Evolutionary conservation across 2,888 invertebrate genomes (phyloP).

Genomic region (Sinodicranocentrus sp.): DNA sequence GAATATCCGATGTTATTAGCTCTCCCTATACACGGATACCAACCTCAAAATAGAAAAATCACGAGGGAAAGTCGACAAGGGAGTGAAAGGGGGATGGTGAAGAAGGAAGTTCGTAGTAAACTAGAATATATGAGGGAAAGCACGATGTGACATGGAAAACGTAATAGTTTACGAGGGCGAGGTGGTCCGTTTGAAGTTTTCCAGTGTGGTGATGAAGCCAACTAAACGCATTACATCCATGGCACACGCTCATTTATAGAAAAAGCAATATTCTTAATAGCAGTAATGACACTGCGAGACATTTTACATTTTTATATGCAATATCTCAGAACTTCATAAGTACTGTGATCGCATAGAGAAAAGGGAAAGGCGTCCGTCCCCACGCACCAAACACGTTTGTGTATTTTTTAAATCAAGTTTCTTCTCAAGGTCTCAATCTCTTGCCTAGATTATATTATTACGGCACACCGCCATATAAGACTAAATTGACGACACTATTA

Average conservation of each 20-base stretch:
- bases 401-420: too few species aligned
- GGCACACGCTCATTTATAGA: not conserved
- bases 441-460: too few species aligned
- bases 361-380: too few species aligned
- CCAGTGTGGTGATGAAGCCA: constrained; percentile 19
- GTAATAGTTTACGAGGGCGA: constrained; percentile 26
- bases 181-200: constrained; percentile 52
- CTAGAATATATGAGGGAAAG: constrained; percentile 17
- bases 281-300: constrained; percentile 51
- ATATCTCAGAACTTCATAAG: too few species aligned
- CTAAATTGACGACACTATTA: too few species aligned
- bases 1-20: constrained; percentile 60
- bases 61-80: constrained; percentile 29
- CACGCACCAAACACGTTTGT: too few species aligned
- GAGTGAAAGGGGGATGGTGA: not conserved
- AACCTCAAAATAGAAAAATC: not conserved
- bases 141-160: constrained; percentile 5
- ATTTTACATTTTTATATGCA: not conserved
- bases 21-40: constrained; percentile 28
- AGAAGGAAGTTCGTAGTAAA: constrained; percentile 13
- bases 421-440: too few species aligned
- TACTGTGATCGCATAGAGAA: too few species aligned
- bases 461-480: too few species aligned
- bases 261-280: constrained; percentile 65
- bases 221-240: constrained; percentile 27